These are phyloP conservation scores for Anthopleura xanthogrammica DNA, from an alignment of 92 coral and sea anemone genomes.

Conservation along the genomic window DNA sequence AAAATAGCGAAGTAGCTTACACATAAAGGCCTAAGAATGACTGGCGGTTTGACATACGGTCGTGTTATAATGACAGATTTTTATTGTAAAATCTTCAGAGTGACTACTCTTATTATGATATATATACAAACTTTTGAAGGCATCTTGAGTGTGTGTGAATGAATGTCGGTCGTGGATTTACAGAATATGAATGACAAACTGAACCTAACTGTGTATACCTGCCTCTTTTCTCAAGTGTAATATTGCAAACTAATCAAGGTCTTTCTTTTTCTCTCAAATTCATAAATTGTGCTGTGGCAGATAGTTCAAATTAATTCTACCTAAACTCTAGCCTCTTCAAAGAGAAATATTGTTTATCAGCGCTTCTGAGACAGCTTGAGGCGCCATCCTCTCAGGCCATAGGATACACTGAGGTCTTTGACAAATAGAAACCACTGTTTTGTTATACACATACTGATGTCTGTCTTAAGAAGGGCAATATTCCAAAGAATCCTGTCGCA, in stretches of 20 bases:
- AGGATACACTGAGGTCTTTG: slow-evolving; percentile 27
- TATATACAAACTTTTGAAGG: slow-evolving; percentile 49
- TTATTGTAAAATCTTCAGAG: slow-evolving; percentile 48
- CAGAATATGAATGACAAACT: slow-evolving; percentile 23
- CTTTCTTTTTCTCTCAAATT: background rate
- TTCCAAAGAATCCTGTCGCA: slow-evolving; percentile 12
- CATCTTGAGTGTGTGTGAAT: slow-evolving; percentile 45
- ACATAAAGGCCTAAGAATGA: slow-evolving; percentile 49
- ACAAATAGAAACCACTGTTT: slow-evolving; percentile 10
- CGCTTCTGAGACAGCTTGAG: slow-evolving; percentile 30
- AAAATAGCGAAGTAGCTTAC: slow-evolving; percentile 43
- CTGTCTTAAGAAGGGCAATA: slow-evolving; percentile 21
- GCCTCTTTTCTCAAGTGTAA: slow-evolving; percentile 10
- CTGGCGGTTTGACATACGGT: slow-evolving; percentile 66
- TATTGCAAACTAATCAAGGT: slow-evolving; percentile 8
- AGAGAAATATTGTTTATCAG: slow-evolving; percentile 32
- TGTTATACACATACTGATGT: slow-evolving; percentile 12
- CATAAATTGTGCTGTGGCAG: slow-evolving; percentile 4
- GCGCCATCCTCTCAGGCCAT: slow-evolving; percentile 23
- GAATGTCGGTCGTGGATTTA: slow-evolving; percentile 16
- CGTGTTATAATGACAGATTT: slow-evolving; percentile 76
- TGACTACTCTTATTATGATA: slow-evolving; percentile 47
- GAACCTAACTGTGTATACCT: slow-evolving; percentile 3
- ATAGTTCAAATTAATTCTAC: background rate
- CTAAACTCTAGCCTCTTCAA: background rate